Percentiles rank a stretch among this genome's conserved stretches.
Evolutionary conservation across 2,797 vertebrate genomes (phyloP).

Genomic region (Hapalemur alaotrensis): DNA sequence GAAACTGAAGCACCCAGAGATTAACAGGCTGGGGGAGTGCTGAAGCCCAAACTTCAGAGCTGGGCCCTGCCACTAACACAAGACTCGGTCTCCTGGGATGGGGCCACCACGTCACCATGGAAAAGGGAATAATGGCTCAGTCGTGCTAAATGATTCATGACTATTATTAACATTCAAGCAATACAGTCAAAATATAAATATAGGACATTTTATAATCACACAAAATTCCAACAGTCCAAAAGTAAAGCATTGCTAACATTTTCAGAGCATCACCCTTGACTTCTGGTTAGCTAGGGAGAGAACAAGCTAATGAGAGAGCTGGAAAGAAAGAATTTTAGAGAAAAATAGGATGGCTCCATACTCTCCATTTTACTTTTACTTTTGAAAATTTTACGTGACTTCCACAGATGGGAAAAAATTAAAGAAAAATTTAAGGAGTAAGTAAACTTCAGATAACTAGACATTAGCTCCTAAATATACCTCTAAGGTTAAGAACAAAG

Average conservation of each 20-base stretch:
- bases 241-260: not conserved
- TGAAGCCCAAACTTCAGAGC: not conserved
- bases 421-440: conserved; percentile 25
- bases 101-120: not conserved
- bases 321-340: not conserved
- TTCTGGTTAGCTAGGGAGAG: not conserved
- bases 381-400: conserved; percentile 52
- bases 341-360: not conserved
- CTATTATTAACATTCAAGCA: not conserved
- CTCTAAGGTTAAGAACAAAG: conserved; percentile 20
- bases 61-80: fast-evolving
- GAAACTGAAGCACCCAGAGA: not conserved
- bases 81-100: not conserved
- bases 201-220: not conserved
- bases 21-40: not conserved
- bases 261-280: not conserved
- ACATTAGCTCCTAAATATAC: not conserved
- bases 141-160: not conserved
- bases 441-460: conserved; percentile 23
- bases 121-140: not conserved
- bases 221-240: not conserved
- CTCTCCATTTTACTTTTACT: conserved; percentile 22
- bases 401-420: conserved; percentile 47
- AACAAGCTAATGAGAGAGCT: not conserved
- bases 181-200: not conserved